Base-by-base conservation (phyloP, 2,113 vertebrate genomes). In the Myiozetetes cayanensis region DNA sequence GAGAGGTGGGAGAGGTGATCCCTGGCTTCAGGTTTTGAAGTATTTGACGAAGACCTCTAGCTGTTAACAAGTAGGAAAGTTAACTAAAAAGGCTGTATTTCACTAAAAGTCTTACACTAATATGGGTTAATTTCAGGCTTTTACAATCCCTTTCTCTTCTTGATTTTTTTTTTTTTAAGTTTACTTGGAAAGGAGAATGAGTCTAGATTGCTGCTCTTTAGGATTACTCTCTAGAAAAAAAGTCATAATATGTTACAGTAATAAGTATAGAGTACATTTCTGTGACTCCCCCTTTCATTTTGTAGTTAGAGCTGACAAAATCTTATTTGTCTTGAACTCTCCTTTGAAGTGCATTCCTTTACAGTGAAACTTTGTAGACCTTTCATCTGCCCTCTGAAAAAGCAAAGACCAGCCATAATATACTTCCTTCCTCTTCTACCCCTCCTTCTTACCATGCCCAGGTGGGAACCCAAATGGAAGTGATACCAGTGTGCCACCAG, bases 291-390 rank as follows among this genome's bases (percentile, higher is more conserved):
- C 14, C n/a, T 27, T 20, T 6, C 37, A 3, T 90, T 59, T 74
- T 87, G 23, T 79, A 87, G 67, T 68, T 79, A 43, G 44, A 61
- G 18, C 68, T 89, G 73, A 88, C 88, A 92, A 83, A 90, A 90
- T 89, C 67, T 71, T 94, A 50, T 3, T 89, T 88, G 88, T 86
- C 83, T 68, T 71, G 56, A 89, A 14, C 28, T 78, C 17, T 61
- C 44, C 80, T 95, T 95, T 94, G 94, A 96, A 96, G 85, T 84
- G 55, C 82, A 61, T 96, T 96, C 90, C 79, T 95, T 88, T 67
- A 78, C 68, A 56, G 62, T 79, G 86, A 73, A 77, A 78, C 66
- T 75, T 14, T 31, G 52, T 27, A 50, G 75, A 71, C 63, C 52
- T 95, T 94, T 93, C 59, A 81, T 86, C 72, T 89, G 59, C 39